phyloP scores from a whole-genome alignment of 2,888 invertebrate genomes.

The Geotrupes spiniger region DNA sequence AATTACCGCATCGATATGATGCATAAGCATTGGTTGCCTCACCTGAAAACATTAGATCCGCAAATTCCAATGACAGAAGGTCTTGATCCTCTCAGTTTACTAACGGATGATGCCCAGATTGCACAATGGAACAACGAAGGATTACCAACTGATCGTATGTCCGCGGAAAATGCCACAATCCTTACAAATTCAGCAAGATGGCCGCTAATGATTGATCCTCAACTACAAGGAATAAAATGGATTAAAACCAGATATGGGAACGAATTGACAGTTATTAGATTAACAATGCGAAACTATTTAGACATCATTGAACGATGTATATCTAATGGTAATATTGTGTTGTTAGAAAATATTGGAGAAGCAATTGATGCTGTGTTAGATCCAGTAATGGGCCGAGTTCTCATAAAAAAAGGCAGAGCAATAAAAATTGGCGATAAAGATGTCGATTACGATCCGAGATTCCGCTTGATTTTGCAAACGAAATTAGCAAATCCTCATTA shows the following conservation, averaged over 20 bases:
- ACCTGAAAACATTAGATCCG: slow-evolving; percentile 65
- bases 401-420: slow-evolving; percentile 82
- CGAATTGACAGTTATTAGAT: slow-evolving; percentile 69
- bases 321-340: slow-evolving; percentile 68
- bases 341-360: slow-evolving; percentile 90
- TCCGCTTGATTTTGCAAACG: slow-evolving; percentile 84
- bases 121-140: slow-evolving; percentile 95
- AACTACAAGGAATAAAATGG: slow-evolving; percentile 89
- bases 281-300: slow-evolving; percentile 79
- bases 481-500: slow-evolving; percentile 95
- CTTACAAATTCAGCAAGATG: slow-evolving; percentile 85
- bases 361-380: slow-evolving; percentile 87
- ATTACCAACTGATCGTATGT: slow-evolving; percentile 89
- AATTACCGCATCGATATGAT: slow-evolving; percentile 77
- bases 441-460: slow-evolving; percentile 80
- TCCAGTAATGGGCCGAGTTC: slow-evolving; percentile 80
- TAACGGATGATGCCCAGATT: slow-evolving; percentile 89
- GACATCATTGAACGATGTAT: slow-evolving; percentile 70
- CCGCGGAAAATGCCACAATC: slow-evolving; percentile 91
- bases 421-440: slow-evolving; percentile 89
- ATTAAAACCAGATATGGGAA: slow-evolving; percentile 84
- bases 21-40: slow-evolving; percentile 77
- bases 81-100: slow-evolving; percentile 77
- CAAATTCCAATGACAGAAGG: slow-evolving; percentile 77
- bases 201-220: slow-evolving; percentile 95